Base-by-base conservation (phyloP, 2,113 vertebrate genomes). In the Lates calcarifer region DNA sequence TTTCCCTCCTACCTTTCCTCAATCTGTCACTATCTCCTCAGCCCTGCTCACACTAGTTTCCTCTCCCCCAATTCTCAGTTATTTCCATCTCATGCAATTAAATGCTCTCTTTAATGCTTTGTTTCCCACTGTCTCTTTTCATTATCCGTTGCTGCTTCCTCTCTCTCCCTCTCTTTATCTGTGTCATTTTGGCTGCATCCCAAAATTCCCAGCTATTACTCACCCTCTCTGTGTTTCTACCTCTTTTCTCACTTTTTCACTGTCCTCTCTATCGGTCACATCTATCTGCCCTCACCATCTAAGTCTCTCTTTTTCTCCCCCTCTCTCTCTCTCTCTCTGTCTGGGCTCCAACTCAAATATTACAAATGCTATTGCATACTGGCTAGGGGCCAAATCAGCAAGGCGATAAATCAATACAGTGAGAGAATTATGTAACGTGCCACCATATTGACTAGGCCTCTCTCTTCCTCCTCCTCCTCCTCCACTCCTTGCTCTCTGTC, bases 331-430 rank as follows among this genome's bases (percentile, higher is more conserved):
- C 45, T 74, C 18, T 55, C 75, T 28, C 53, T 0, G 29, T 74
- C 82, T 86, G 80, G 79, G 89, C 61, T 71, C 66, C 58, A 20
- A 79, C 69, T 91, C 86, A 83, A 83, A 84, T 91, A 85, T 89
- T 88, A 84, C 72, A 79, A 83, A 91, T 74, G 79, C 56, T 85
- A 57, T 61, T 67, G 70, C 77, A 72, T 41, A 61, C 69, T 91
- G 91, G 92, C 92, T 58, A 4, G 28, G 33, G 62, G 88, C 91
- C 93, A 94, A 84, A 89, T 92, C 80, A 84, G 64, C 70, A 77
- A 57, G 62, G 86, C 33, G 57, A 91, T 92, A 85, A 92, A 94
- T 93, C 92, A 92, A 93, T 94, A 87, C 82, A 74, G 76, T 15
- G 45, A 84, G 81, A 87, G 75, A 91, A 92, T 94, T 88, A 94